These are phyloP conservation scores for Ceratina australensis DNA, from an alignment of 1,140 invertebrate genomes.

Conservation along the genomic window DNA sequence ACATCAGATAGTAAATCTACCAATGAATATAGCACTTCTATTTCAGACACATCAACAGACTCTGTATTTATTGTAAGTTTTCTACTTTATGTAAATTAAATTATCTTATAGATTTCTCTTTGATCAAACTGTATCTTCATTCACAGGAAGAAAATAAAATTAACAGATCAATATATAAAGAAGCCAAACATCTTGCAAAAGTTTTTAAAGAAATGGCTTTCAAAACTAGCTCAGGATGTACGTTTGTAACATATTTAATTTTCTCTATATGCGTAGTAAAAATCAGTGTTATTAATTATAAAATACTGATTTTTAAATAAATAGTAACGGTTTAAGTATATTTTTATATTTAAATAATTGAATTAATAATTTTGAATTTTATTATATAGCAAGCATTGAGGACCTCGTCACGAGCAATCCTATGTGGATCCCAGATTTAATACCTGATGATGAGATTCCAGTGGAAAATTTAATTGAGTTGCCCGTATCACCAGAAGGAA, in stretches of 20 bases:
- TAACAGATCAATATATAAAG: conserved; percentile 61
- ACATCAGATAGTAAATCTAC: conserved; percentile 30
- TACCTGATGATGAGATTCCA: conserved; percentile 68
- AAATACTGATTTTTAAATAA: background rate
- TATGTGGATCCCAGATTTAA: conserved; percentile 63
- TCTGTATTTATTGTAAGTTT: conserved; percentile 70
- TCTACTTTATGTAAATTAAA: conserved; percentile 19
- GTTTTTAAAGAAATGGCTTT: conserved; percentile 67
- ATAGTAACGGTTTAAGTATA: background rate
- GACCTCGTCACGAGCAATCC: conserved; percentile 65
- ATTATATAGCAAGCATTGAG: conserved; percentile 50
- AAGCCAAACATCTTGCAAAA: conserved; percentile 66
- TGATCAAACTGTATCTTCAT: conserved; percentile 14
- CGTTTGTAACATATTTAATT: conserved; percentile 32
- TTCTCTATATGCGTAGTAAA: conserved; percentile 8
- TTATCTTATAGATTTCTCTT: conserved; percentile 8
- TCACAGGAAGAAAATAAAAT: conserved; percentile 41
- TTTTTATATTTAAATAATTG: background rate
- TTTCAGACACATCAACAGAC: conserved; percentile 58
- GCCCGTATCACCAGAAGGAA: conserved; percentile 53
- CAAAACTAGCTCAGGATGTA: conserved; percentile 58
- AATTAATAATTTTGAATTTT: conserved; percentile 22
- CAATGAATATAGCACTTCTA: conserved; percentile 26
- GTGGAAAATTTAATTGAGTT: conserved; percentile 71
- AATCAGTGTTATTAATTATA: background rate